phyloP scores from a whole-genome alignment of 2,797 vertebrate species.

The Mus caroli region DNA sequence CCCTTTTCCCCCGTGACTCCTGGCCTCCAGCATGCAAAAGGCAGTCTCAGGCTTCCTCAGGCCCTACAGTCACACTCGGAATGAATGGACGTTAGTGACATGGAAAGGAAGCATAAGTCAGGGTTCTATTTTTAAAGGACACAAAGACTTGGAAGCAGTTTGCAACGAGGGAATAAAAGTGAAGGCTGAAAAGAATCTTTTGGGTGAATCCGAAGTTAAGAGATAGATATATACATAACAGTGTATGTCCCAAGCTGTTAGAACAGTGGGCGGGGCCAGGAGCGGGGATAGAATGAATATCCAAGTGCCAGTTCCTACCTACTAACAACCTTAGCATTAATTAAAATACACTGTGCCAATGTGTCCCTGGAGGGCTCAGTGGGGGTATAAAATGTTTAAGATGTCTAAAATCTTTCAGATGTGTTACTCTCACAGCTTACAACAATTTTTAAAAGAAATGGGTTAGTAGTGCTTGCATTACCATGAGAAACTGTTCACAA shows the following conservation, averaged over 20 bases:
- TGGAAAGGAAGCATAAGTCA: not conserved
- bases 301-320: not conserved
- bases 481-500: not conserved
- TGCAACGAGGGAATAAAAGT: not conserved
- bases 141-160: not conserved
- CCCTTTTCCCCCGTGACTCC: too few relatives aligned
- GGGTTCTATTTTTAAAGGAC: not conserved
- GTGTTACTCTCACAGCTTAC: not conserved
- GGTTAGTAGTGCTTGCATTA: not conserved
- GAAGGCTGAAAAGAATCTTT: not conserved
- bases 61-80: not conserved
- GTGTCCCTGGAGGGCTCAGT: not conserved
- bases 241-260: not conserved
- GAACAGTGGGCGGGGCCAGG: not conserved
- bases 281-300: not conserved
- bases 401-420: not conserved
- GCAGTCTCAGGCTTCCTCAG: not conserved
- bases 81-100: not conserved
- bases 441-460: not conserved
- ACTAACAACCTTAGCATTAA: not conserved
- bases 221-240: not conserved
- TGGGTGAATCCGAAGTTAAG: not conserved
- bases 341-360: not conserved
- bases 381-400: not conserved
- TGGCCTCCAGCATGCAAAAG: not conserved